Conservation (phyloP, 2,888 invertebrate genomes). For the Philhelius pedissequus region DNA sequence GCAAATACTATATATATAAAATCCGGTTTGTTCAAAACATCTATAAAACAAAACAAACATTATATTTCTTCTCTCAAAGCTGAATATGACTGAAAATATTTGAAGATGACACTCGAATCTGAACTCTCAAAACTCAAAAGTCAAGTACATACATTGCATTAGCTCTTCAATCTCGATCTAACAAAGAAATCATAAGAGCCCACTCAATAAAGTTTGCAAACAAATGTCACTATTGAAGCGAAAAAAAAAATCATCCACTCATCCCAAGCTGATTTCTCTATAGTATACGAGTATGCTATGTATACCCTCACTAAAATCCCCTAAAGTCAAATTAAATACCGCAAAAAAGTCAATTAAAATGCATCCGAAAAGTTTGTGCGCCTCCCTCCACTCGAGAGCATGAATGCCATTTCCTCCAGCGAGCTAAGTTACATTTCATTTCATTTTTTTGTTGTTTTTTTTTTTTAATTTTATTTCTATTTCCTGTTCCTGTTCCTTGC, state of each 20-base stretch:
- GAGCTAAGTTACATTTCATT: slow-evolving; percentile 33
- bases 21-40: neutral
- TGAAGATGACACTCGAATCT: slow-evolving; percentile 1
- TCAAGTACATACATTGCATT: too few relatives aligned
- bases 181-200: neutral
- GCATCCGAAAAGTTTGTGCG: slow-evolving; percentile 60
- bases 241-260: neutral
- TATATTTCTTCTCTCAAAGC: neutral
- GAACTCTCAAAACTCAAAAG: slow-evolving; percentile 5
- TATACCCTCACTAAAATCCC: neutral
- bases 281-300: too few relatives aligned
- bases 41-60: neutral
- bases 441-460: neutral
- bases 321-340: slow-evolving; percentile 44
- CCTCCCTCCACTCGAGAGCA: slow-evolving; percentile 5
- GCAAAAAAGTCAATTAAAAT: slow-evolving; percentile 67
- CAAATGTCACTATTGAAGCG: slow-evolving; percentile 16
- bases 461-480: neutral
- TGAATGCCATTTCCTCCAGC: slow-evolving; percentile 47
- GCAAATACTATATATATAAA: too few relatives aligned
- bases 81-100: neutral
- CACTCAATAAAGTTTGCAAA: neutral
- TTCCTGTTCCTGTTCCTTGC: neutral
- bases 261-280: neutral
- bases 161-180: slow-evolving; percentile 10